These are phyloP conservation scores for Stomatorhinus walkeri DNA, from an alignment of 2,797 vertebrate species.

Conservation along the genomic window DNA sequence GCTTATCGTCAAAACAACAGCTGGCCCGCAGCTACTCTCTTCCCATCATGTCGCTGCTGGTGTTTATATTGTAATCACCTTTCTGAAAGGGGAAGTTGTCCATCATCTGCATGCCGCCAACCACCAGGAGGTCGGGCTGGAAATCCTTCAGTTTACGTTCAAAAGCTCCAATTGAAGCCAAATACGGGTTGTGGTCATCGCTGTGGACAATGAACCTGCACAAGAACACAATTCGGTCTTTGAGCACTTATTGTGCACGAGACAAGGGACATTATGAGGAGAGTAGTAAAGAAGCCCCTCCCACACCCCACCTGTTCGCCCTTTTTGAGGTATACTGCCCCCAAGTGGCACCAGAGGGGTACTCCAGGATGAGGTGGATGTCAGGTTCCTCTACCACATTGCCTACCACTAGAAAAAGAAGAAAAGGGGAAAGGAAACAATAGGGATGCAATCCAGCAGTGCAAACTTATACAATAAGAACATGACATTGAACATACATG, in stretches of 20 bases:
- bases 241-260: background rate
- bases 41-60: background rate
- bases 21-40: background rate
- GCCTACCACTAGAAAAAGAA: conserved; percentile 59
- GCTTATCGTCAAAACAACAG: background rate
- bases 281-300: background rate
- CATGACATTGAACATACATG: background rate
- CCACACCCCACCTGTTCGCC: conserved; percentile 63
- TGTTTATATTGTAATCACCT: conserved; percentile 42
- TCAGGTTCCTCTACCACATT: conserved; percentile 67
- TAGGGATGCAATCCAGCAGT: background rate
- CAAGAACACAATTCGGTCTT: background rate
- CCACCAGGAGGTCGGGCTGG: conserved; percentile 65
- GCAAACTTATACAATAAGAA: background rate
- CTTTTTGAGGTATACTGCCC: conserved; percentile 62
- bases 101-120: conserved; percentile 80
- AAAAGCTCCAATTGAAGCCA: conserved; percentile 70
- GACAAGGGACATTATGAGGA: background rate
- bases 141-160: conserved; percentile 58
- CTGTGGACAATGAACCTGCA: conserved; percentile 73
- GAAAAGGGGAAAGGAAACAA: background rate
- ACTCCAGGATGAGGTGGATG: conserved; percentile 75
- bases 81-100: conserved; percentile 72
- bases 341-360: conserved; percentile 68
- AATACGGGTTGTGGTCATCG: conserved; percentile 72